These are phyloP conservation scores for Gastrophryne carolinensis DNA, from an alignment of 2,797 vertebrate genomes.

Conservation along the genomic window DNA sequence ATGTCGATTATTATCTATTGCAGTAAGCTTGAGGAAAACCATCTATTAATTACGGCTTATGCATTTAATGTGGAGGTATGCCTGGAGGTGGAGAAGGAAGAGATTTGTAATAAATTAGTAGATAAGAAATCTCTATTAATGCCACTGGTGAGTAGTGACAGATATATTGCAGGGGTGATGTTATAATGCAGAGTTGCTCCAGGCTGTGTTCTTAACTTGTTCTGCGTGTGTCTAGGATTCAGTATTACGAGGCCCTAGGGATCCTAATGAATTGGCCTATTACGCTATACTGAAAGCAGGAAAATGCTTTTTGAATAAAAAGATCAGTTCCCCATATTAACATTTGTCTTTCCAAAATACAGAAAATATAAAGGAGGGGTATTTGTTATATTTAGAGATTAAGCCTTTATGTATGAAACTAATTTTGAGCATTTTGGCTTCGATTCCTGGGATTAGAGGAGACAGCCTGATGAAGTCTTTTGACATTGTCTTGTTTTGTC, in stretches of 20 bases:
- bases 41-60: slow-evolving; percentile 71
- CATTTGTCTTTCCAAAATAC: slow-evolving; percentile 74
- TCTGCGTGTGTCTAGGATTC: slow-evolving; percentile 71
- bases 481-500: no score
- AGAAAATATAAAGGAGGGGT: no score
- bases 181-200: slow-evolving; percentile 78
- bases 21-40: slow-evolving; percentile 75
- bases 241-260: slow-evolving; percentile 80
- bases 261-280: slow-evolving; percentile 93
- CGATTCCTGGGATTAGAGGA: no score
- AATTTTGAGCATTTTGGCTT: no score
- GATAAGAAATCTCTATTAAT: slow-evolving; percentile 78
- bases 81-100: slow-evolving; percentile 66
- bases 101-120: slow-evolving; percentile 80
- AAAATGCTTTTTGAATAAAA: slow-evolving; percentile 78
- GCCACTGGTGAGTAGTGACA: slow-evolving; percentile 71
- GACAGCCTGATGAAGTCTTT: no score
- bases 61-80: slow-evolving; percentile 71
- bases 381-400: no score
- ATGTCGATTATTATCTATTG: slow-evolving; percentile 71
- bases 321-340: slow-evolving; percentile 75
- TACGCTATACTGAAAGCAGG: slow-evolving; percentile 86
- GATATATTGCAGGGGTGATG: slow-evolving; percentile 74
- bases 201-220: slow-evolving; percentile 72
- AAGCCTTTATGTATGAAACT: no score